Base-by-base conservation (phyloP, 2,888 invertebrate species). In the Eucera pruinosa region DNA sequence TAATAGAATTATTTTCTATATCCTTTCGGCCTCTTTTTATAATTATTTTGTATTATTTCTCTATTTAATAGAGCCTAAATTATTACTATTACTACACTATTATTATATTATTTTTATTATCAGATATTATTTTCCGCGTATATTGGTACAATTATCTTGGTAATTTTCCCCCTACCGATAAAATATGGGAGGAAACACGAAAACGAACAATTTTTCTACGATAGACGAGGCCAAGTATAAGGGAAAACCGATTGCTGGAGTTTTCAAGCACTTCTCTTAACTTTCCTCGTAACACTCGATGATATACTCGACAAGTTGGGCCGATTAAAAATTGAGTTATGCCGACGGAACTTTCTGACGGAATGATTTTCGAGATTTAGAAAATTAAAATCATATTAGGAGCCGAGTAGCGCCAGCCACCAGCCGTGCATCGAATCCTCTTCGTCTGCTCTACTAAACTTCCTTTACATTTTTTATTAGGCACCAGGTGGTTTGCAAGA, bases 311-410 rank as follows among this genome's bases (percentile, higher is more conserved):
- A 33, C 18, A 58, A 62, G 30, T 62, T 33, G 20, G 41, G 15
- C 45, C 48, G 60, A 68, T 74, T 60, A 64, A 74, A 77, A 77
- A 77, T 77, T 68, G 52, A 74, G 57, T 58, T 75, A 25, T 5
- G 39, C 45, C 57, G 50, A 15, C 25, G 15, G 27, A 66, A 73
- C 39, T 73, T 67, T 5, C 30, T 41, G 50, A 30, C 39, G 47
- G 41, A 61, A 55, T 50, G 78, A 82, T 64, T 81, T 54, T 52
- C 65, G 30, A 54, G 73, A 82, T 82, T 81, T 50, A 55, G 39
- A 50, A 58, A 75, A 82, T 82, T 71, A 62, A 72, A 78, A 69
- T 66, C 79, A 41, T 47, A 50, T 78, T 62, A 71, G 43, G 45
- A 18, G 18, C 18, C 39, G 9, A 39, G 30, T 30, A 45, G 47